phyloP scores from a whole-genome alignment of 2,888 invertebrate genomes.

The Podotricha telesiphe region DNA sequence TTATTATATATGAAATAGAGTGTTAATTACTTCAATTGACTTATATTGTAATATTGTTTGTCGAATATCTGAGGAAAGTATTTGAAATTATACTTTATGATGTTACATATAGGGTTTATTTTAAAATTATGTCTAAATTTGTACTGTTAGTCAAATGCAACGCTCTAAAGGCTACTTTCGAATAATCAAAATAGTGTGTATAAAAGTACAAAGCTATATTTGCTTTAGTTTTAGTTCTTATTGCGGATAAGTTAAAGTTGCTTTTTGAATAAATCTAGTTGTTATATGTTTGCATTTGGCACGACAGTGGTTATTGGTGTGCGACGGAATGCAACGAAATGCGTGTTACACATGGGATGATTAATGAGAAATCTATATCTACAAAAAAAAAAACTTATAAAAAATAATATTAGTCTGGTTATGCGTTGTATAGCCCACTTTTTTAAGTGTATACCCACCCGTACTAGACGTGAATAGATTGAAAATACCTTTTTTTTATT shows the following conservation, averaged over 20 bases:
- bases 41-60: constrained; percentile 11
- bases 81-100: background rate
- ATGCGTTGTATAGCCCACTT: background rate
- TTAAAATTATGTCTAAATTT: background rate
- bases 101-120: background rate
- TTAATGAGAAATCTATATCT: constrained; percentile 26
- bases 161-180: constrained; percentile 44
- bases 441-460: background rate
- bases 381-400: background rate
- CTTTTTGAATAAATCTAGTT: background rate
- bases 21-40: background rate
- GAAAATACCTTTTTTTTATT: no score
- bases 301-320: constrained; percentile 71
- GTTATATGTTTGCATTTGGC: constrained; percentile 16
- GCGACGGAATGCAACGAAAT: constrained; percentile 75
- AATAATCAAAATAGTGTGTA: constrained; percentile 39
- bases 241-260: background rate
- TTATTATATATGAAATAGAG: background rate
- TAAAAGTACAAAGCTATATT: constrained; percentile 28
- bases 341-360: constrained; percentile 38
- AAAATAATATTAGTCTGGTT: constrained; percentile 5
- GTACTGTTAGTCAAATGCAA: constrained; percentile 39
- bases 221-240: constrained; percentile 19
- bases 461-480: no score
- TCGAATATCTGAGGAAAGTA: constrained; percentile 7